Evolutionary conservation across 2,113 vertebrate genomes (phyloP), one percentile per base, ranked within the genome.

Genomic region (Plecotus auritus): DNA sequence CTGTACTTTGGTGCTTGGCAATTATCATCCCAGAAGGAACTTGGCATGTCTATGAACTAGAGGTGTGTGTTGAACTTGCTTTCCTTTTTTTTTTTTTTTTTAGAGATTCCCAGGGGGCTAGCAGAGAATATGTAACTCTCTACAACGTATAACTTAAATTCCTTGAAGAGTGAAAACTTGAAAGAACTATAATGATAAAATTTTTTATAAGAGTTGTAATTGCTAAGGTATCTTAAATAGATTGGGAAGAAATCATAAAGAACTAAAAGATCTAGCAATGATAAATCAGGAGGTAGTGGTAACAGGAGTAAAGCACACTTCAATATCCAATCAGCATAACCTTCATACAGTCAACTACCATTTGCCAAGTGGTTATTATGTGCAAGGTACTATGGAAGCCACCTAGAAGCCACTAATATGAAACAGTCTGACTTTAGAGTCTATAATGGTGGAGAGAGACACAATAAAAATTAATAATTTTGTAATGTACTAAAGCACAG

Each of bases 1-100:
- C 67, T 69, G 3, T 9, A 49, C 85, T 96, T 96, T 78, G 95
- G 73, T 95, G 92, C 95, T 96, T 96, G 97, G 93, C 97, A 97
- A 86, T 42, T 0, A 14, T 96, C 97, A 90, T 88, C 56, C n/a
- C 12, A 87, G 17, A 49, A 94, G 87, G 49, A 88, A 87, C 45
- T 92, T 77, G 96, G 95, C 96, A 95, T 93, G 86, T 64, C 61
- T 1, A 0, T 45, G 85, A 76, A 77, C 73, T 47, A 91, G 32
- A 96, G 37, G 83, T 88, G 40, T 82, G 54, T 72, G 69, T 72
- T 84, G 32, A 88, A 56, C 61, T 85, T 59, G 73, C 40, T 95
- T 95, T 85, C 42, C 40, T 67, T 77, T 80, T 26, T 51, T 32
- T 66, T 49, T 72, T 73, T 78, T 26, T 47, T 26, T 54, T 22